Percentiles rank a stretch among this genome's conserved stretches.
phyloP scores from a whole-genome alignment of 92 coral and sea anemone species.

The Umimayanthus kanabou region DNA sequence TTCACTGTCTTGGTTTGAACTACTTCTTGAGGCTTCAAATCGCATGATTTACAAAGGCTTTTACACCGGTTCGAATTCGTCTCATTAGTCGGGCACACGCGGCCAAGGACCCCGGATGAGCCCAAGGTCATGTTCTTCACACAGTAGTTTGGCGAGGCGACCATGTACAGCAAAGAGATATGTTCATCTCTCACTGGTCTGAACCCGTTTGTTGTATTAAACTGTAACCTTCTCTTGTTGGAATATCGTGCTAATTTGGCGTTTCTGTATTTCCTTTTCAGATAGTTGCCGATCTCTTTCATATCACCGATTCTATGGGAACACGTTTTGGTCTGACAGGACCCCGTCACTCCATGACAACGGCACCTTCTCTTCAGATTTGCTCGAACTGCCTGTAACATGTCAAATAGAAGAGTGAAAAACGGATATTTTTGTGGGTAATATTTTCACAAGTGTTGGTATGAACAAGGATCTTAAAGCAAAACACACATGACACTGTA shows the following conservation, averaged over 20 bases:
- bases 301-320: slow-evolving; percentile 69
- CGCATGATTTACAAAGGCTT: slow-evolving; percentile 70
- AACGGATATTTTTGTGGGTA: no score
- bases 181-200: slow-evolving; percentile 57
- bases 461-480: no score
- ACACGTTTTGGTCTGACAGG: slow-evolving; percentile 78
- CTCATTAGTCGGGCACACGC: slow-evolving; percentile 70
- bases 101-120: slow-evolving; percentile 77
- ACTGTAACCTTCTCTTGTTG: slow-evolving; percentile 41
- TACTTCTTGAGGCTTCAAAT: slow-evolving; percentile 22
- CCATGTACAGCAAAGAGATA: slow-evolving; percentile 63
- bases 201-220: slow-evolving; percentile 37
- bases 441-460: no score
- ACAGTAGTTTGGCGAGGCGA: slow-evolving; percentile 90
- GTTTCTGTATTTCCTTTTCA: slow-evolving; percentile 61
- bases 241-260: slow-evolving; percentile 51
- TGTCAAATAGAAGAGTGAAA: background rate
- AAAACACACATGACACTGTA: no score
- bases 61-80: slow-evolving; percentile 51
- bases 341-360: slow-evolving; percentile 85
- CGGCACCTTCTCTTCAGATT: slow-evolving; percentile 70
- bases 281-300: slow-evolving; percentile 61
- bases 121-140: slow-evolving; percentile 52
- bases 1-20: slow-evolving; percentile 43
- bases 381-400: slow-evolving; percentile 68